Base-by-base conservation (phyloP, 2,797 vertebrate species). In the Manis crassicaudata region DNA sequence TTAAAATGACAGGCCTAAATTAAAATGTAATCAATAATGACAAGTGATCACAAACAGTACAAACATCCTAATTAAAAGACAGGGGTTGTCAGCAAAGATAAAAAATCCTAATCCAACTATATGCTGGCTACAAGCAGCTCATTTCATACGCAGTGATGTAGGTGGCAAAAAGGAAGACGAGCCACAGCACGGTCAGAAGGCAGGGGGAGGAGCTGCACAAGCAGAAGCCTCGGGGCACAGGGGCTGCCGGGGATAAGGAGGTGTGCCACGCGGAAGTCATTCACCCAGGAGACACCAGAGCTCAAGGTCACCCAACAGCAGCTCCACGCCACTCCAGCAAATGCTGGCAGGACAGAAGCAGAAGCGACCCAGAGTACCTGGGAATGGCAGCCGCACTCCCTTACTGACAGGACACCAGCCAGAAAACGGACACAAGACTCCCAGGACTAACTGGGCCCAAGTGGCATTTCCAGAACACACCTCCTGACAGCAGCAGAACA, bases 51-150 rank as follows among this genome's bases (percentile, higher is more conserved):
- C 29, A 14, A 81, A 14, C n/a, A 63, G 54, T 63, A n/a, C 76
- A 88, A 93, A 90, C 21, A 72, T 20, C 43, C 17, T 43, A 62
- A 60, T 86, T 40, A 83, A 75, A 79, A 86, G 88, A 72, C 29
- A 80, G 37, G 72, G n/a, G 52, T 16, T 13, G 1, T 65, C 70
- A 83, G 76, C 77, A 88, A 29, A 50, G 58, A 79, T 62, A 50
- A 83, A 95, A 52, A 93, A 62, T 56, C 32, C 63, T 52, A 76
- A 60, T 27, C 5, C 43, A 90, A 68, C 67, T 58, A 32, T 4
- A 88, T 10, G 18, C 9, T 60, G 68, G 23, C 54, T 54, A n/a
- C 17, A 63, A 63, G 80, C 76, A 76, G 40, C 90, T 90, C 35
- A 54, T 10, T 60, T 95, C 65, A 63, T 62, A 63, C 13, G 46